Base-by-base conservation (phyloP, 2,888 invertebrate genomes). In the Brachylomia viminalis region DNA sequence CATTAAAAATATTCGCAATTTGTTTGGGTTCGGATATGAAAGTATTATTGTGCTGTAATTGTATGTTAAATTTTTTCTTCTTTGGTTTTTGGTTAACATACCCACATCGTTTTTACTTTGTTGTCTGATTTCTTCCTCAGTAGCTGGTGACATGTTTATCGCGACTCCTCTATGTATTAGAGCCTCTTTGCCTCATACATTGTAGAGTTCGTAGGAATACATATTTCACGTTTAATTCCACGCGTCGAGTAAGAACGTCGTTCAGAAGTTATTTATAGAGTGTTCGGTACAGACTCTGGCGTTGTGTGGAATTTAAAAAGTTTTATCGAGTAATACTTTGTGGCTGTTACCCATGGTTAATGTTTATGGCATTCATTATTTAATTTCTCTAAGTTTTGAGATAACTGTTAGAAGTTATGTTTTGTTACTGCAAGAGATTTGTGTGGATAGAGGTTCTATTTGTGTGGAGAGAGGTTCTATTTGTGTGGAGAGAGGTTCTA, bases 251-350 rank as follows among this genome's bases (percentile, higher is more conserved):
- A 75, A 73, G 78, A 86, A 65, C 77, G 67, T 67, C 79, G 64
- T 65, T 62, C 20, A 54, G 7, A n/a, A 30, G 62, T 74, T 84
- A 81, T 87, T 84, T 86, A 87, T 78, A 75, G 72, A 77, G 76
- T n/a, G 33, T 20, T 64, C 61, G 38, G 62, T 56, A 27, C 47
- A 81, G 72, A 38, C 56, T 33, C 4, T 52, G 20, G 72, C 64
- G 30, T 5, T 65, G 76, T 75, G 70, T 82, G 76, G 77, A 74
- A 84, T 84, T 77, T 79, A 61, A 87, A 79, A 65, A 79, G 10
- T 77, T 75, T 87, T 80, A 80, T 84, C 82, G 71, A 80, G 76
- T 77, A 86, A 84, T 84, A 84, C 69, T 76, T 78, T 42, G 80
- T 75, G n/a, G 72, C 58, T n/a, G 33, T 33, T 67, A 56, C 20